phyloP scores from a whole-genome alignment of 2,797 vertebrate species.

The Pelobates cultripes region DNA sequence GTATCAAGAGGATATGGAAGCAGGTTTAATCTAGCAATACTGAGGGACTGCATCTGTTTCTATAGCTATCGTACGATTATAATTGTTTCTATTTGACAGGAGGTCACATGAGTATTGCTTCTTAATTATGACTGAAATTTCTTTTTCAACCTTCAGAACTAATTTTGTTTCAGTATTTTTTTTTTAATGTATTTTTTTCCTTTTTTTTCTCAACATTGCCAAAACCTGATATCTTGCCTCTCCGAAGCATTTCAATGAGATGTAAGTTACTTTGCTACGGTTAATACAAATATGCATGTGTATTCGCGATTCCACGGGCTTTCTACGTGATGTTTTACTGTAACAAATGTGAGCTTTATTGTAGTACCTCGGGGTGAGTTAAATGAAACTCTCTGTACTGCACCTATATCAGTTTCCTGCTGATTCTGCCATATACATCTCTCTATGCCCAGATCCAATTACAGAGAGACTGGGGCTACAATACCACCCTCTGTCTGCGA shows the following conservation, averaged over 20 bases:
- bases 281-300: not conserved
- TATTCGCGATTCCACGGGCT: not conserved
- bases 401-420: not conserved
- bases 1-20: conserved; percentile 63
- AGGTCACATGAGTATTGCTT: conserved; percentile 60
- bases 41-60: conserved; percentile 68
- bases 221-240: conserved; percentile 20
- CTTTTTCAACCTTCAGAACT: conserved; percentile 66
- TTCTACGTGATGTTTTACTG: not conserved
- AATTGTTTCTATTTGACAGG: conserved; percentile 66
- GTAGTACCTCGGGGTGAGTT: conserved; percentile 16
- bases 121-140: conserved; percentile 71
- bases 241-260: conserved; percentile 15
- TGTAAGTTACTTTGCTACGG: not conserved
- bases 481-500: too few relatives aligned
- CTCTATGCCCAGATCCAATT: too few relatives aligned
- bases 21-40: conserved; percentile 62
- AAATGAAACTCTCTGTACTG: not conserved
- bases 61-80: conserved; percentile 59
- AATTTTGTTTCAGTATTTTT: conserved; percentile 64
- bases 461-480: too few relatives aligned
- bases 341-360: conserved; percentile 18
- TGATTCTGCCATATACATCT: not conserved
- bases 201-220: conserved; percentile 21
- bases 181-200: not conserved